A percentile compares a stretch with the other conserved stretches of the same genome.
These are phyloP conservation scores for Resseliella maxima DNA, from an alignment of 2,888 invertebrate genomes.

Conservation along the genomic window DNA sequence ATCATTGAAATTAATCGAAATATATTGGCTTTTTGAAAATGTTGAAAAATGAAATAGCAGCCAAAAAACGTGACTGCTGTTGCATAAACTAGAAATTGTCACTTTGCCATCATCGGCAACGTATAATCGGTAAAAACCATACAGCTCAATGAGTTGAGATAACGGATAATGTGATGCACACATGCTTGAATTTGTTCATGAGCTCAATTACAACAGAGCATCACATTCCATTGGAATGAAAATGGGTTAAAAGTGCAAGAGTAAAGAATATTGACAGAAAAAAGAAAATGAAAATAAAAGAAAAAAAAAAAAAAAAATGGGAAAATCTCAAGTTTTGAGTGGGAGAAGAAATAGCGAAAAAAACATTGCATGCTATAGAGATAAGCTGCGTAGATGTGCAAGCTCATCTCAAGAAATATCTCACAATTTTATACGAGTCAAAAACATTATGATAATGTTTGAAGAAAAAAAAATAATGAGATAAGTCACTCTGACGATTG, in stretches of 20 bases:
- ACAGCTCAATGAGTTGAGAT: conserved; percentile 25
- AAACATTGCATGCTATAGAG: background rate
- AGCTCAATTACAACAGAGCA: conserved; percentile 8
- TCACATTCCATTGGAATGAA: background rate
- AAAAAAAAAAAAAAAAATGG: background rate
- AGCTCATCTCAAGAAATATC: conserved; percentile 2
- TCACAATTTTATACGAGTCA: background rate
- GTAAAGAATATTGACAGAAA: background rate
- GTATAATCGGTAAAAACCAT: background rate
- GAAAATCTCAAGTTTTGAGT: too few species aligned
- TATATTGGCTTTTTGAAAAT: background rate
- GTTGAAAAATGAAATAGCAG: background rate
- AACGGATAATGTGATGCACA: conserved; percentile 17
- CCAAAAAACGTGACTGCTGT: conserved; percentile 39
- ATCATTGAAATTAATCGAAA: background rate
- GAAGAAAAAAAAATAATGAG: conserved; percentile 44
- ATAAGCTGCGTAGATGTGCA: conserved; percentile 10
- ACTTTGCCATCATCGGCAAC: background rate
- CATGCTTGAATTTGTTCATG: background rate
- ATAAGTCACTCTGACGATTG: background rate
- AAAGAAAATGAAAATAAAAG: background rate
- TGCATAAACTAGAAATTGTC: background rate
- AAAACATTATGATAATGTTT: conserved; percentile 42
- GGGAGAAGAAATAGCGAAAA: background rate
- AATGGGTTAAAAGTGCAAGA: background rate